Percentiles rank a stretch among this genome's conserved stretches.
phyloP scores from a whole-genome alignment of 2,888 invertebrate genomes.

The Stenolophus ochropezus region DNA sequence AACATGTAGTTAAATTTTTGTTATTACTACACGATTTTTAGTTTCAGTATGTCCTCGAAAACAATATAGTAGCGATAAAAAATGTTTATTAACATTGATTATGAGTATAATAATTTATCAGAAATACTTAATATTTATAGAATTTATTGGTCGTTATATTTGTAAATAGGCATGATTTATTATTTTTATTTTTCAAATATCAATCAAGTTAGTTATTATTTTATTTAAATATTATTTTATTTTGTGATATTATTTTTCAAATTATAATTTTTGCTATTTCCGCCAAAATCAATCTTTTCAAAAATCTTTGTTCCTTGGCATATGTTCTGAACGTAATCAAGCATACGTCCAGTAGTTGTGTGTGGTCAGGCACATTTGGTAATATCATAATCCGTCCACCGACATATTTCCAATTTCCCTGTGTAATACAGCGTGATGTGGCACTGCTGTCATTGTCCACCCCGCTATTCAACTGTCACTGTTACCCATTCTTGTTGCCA shows the following conservation, averaged over 20 bases:
- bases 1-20: no score
- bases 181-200: no score
- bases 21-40: no score
- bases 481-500: slow-evolving; percentile 24
- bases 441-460: slow-evolving; percentile 69
- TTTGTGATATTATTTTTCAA: neutral
- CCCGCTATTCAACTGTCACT: slow-evolving; percentile 64
- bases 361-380: slow-evolving; percentile 42
- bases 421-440: slow-evolving; percentile 71
- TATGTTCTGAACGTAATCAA: slow-evolving; percentile 19
- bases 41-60: no score
- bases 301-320: neutral
- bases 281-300: neutral
- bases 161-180: no score
- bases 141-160: no score
- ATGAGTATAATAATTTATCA: no score
- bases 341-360: slow-evolving; percentile 29
- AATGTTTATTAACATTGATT: no score
- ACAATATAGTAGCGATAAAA: no score
- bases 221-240: no score
- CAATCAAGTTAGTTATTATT: no score
- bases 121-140: no score
- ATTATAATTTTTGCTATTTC: neutral
- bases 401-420: slow-evolving; percentile 67
- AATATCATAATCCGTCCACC: slow-evolving; percentile 61